Evolutionary conservation across 2,797 vertebrate genomes (phyloP).

Genomic region (Xiphophorus birchmanni): DNA sequence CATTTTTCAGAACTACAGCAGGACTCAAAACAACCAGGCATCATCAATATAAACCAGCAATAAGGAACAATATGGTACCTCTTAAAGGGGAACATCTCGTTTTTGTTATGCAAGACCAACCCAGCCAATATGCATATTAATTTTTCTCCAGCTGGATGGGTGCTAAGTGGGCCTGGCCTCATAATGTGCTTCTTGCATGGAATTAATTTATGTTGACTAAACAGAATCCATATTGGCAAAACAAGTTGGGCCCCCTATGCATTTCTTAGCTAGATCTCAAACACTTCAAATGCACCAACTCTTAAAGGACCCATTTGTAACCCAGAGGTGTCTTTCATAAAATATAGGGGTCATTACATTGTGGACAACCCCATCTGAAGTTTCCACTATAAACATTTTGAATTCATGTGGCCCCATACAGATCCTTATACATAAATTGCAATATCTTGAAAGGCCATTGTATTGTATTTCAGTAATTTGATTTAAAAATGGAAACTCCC

Average conservation of each 20-base stretch:
- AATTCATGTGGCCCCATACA: no score
- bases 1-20: background rate
- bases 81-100: background rate
- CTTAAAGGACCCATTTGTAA: background rate
- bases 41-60: background rate
- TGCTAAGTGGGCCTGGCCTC: background rate
- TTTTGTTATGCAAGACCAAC: no score
- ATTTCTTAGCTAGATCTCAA: background rate
- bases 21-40: background rate
- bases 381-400: no score
- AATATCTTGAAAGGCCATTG: background rate
- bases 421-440: no score
- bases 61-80: background rate
- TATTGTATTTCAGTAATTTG: background rate
- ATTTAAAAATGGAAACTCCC: conserved; percentile 1
- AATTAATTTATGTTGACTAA: background rate
- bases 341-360: background rate
- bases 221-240: background rate
- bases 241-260: background rate
- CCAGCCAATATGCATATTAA: background rate
- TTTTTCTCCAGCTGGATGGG: background rate
- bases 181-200: background rate
- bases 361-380: background rate
- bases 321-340: background rate
- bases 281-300: background rate